These are phyloP conservation scores for Pseudolaguvia tuberculata DNA, from an alignment of 2,113 vertebrate genomes.

Conservation along the genomic window DNA sequence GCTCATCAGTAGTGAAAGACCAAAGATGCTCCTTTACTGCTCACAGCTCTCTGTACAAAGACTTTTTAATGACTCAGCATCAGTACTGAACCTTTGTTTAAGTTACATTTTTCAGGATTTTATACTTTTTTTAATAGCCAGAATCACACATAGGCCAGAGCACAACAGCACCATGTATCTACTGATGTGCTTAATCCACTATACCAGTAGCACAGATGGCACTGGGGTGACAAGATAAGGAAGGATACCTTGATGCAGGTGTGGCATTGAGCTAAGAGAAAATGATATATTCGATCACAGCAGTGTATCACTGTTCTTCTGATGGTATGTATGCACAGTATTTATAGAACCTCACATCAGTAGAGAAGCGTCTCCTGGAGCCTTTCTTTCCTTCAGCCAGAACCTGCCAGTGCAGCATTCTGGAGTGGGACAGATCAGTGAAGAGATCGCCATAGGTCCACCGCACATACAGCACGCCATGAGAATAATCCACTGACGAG, in stretches of 20 bases:
- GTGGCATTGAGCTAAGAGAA: not conserved
- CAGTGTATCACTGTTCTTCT: not conserved
- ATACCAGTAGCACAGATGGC: no score
- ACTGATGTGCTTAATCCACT: no score
- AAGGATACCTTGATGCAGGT: no score
- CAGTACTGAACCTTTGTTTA: not conserved
- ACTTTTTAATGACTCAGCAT: not conserved
- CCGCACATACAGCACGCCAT: constrained; percentile 77
- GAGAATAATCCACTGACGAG: constrained; percentile 81
- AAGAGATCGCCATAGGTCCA: constrained; percentile 87
- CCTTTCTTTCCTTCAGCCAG: constrained; percentile 85
- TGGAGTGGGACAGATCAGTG: constrained; percentile 86
- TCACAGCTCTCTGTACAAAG: not conserved
- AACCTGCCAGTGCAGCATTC: constrained; percentile 93
- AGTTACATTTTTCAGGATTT: no score
- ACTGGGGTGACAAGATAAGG: no score
- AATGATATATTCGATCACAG: not conserved
- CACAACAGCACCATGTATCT: no score
- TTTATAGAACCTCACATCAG: constrained; percentile 60
- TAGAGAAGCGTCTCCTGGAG: constrained; percentile 74
- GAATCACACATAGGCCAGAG: no score
- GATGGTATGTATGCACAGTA: not conserved
- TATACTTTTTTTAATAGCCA: no score
- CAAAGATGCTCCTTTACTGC: not conserved
- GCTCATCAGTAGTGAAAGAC: constrained; percentile 26